Base-by-base conservation (phyloP, 1,140 invertebrate species). In the Cepaea nemoralis region DNA sequence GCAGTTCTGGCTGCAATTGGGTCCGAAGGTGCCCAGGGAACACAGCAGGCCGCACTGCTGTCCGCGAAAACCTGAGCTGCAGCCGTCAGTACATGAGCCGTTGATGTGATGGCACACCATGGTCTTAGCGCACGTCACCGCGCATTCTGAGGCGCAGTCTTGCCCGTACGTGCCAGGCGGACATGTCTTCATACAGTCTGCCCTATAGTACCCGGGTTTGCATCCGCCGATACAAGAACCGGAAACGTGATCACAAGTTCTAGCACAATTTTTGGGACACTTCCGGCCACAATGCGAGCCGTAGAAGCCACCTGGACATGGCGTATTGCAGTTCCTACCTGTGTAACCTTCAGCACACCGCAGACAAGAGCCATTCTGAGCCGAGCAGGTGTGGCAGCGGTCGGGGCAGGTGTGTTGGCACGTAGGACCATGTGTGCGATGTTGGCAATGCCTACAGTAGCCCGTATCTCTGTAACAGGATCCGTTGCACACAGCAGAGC, bases 211-310 rank as follows among this genome's bases (percentile, higher is more conserved):
- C 19, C 77, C 77, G 33, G 77, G 77, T 6, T 27, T 69, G 37
- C 77, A 78, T 24, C 77, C 77, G n/a, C 19, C n/a, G 1, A 69
- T 19, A 31, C 77, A 78, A 6, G 27, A n/a, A 14, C 77, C 77
- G 31, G 59, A n/a, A 1, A 31, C 27, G 24, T 40, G 63, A 42
- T 69, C 40, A 48, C 77, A 78, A 50, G 19, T 33, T 1, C 42
- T 16, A 0, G 27, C 14, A 39, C 77, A 78, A 39, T 45, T 78
- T 1, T 67, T 10, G n/a, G 77, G 42, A 59, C 77, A 78, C 12
- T 14, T 22, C 5, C 24, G 10, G 0, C 35, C 14, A 48, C 77
- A 78, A 0, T 31, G 14, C 2, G 14, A 2, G 39, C 77, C 77
- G 39, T 5, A 78, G 31, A 40, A 69, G 14, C 77, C 77, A 33